phyloP scores from a whole-genome alignment of 1,140 invertebrate species.

The Rhizoglyphus robini region DNA sequence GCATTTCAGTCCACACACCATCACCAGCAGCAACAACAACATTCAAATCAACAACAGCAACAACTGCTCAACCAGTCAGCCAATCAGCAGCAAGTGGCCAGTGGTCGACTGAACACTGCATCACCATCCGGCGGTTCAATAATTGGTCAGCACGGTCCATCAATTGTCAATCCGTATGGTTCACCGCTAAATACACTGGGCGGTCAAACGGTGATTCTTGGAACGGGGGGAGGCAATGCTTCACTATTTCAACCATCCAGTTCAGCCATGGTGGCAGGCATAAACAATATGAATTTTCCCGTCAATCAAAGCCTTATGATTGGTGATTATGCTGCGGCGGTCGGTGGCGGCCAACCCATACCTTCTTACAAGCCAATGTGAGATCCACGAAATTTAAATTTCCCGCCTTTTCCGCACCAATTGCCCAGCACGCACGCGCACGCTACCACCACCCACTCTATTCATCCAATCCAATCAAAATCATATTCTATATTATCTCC shows the following conservation, averaged over 20 bases:
- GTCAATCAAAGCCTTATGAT: conserved; percentile 64
- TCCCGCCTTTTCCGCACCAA: no score
- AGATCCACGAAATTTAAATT: neutral
- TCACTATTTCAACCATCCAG: neutral
- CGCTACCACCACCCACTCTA: no score
- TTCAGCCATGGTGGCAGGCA: conserved; percentile 34
- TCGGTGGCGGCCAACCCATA: neutral
- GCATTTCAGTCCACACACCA: neutral
- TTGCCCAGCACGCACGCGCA: no score
- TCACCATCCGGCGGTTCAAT: neutral
- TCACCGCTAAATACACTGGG: conserved; percentile 34
- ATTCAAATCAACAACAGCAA: neutral
- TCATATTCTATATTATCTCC: no score
- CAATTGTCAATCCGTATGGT: neutral
- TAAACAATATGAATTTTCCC: conserved; percentile 47
- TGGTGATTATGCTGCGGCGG: conserved; percentile 48
- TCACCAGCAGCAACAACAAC: conserved; percentile 2
- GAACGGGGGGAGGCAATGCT: neutral
- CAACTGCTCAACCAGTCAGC: neutral
- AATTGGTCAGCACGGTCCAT: no score
- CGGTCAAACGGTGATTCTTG: conserved; percentile 37
- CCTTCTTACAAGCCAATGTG: neutral
- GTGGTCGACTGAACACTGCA: neutral
- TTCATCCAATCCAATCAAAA: no score
- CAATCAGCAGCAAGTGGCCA: neutral